phyloP scores from a whole-genome alignment of 2,113 vertebrate genomes.

The Trinectes maculatus region DNA sequence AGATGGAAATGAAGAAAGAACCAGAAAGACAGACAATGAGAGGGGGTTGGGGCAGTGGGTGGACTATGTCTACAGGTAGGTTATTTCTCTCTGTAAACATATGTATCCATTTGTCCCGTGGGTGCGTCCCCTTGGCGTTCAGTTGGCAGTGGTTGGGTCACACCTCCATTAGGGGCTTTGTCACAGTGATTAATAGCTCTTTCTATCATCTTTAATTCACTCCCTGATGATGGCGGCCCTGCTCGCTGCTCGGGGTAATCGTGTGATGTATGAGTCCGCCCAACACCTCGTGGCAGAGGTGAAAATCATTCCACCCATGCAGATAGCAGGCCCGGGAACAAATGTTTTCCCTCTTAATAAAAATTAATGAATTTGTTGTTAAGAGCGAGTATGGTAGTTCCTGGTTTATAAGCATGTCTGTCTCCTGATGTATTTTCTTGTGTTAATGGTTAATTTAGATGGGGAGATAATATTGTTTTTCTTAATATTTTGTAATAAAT shows the following conservation, averaged over 20 bases:
- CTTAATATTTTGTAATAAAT: constrained; percentile 33
- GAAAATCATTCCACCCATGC: constrained; percentile 98
- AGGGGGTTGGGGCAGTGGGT: neutral
- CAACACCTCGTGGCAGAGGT: constrained; percentile 99
- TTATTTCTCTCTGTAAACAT: constrained; percentile 99
- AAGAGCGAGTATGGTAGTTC: constrained; percentile 62
- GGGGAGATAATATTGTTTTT: constrained; percentile 44
- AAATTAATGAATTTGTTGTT: constrained; percentile 95
- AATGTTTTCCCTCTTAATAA: constrained; percentile 97
- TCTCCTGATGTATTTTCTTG: constrained; percentile 29
- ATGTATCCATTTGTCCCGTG: constrained; percentile 97
- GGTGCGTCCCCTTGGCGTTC: constrained; percentile 89
- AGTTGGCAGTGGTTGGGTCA: constrained; percentile 92
- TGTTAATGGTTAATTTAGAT: constrained; percentile 27
- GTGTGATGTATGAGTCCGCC: constrained; percentile 98
- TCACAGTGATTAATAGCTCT: constrained; percentile 99
- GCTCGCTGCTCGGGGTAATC: constrained; percentile 97
- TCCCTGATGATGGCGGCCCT: constrained; percentile 99
- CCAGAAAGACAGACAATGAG: constrained; percentile 2
- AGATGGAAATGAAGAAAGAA: constrained; percentile 6
- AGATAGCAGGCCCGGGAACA: constrained; percentile 92
- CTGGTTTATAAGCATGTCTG: constrained; percentile 20
- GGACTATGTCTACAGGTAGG: constrained; percentile 91
- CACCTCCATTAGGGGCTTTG: constrained; percentile 99
- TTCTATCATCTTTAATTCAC: constrained; percentile 99